Evolutionary conservation across 2,797 vertebrate genomes (phyloP).

Genomic region (Rhinichthys osculus): DNA sequence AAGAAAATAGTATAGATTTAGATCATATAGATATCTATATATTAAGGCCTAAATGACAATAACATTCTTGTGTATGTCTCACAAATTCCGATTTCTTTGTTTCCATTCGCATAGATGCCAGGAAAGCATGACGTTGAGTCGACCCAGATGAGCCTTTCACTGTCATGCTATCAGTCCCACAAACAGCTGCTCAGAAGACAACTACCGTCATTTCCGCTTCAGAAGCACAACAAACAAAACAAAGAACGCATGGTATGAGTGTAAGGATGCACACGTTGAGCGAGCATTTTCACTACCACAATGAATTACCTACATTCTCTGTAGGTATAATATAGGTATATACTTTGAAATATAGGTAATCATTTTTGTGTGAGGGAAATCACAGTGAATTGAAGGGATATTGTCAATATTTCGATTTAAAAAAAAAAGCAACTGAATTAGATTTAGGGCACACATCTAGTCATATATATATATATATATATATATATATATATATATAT

Average conservation of each 20-base stretch:
- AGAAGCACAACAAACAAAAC: constrained; percentile 52
- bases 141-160: constrained; percentile 43
- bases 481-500: no score
- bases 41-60: background rate
- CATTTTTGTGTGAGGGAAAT: background rate
- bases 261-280: background rate
- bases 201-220: constrained; percentile 45
- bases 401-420: background rate
- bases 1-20: background rate
- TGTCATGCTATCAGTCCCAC: constrained; percentile 33
- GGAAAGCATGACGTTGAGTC: constrained; percentile 69
- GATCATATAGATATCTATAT: background rate
- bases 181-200: constrained; percentile 61
- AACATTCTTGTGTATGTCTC: constrained; percentile 50
- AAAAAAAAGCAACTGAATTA: background rate
- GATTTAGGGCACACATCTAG: background rate
- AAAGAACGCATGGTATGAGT: background rate
- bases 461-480: no score
- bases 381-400: background rate
- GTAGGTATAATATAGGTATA: background rate
- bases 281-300: background rate
- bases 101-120: constrained; percentile 52
- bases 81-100: constrained; percentile 20
- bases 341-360: background rate
- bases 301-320: background rate